Evolutionary conservation across 2,888 invertebrate genomes (phyloP), one percentile per base, ranked within the genome.

Genomic region (Hirtodrosophila histrioides): DNA sequence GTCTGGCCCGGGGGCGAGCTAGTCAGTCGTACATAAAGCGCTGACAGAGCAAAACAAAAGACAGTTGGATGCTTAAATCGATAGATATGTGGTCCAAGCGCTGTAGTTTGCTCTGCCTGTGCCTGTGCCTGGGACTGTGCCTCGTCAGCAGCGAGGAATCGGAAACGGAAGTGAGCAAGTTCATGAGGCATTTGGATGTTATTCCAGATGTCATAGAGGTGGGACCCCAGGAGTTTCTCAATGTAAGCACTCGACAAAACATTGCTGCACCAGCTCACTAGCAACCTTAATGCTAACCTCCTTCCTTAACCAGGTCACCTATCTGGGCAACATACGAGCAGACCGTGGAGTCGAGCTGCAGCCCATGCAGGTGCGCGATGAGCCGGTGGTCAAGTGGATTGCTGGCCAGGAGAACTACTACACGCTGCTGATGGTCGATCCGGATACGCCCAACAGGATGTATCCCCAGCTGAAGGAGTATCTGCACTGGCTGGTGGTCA

Each of bases 401-500:
- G 27, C 83, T 61, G 50, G 58, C 51, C 50, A 61, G 45, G 73
- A 75, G 3, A 57, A 62, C 3, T 89, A 82, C 61, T 88, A 90
- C 40, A 78, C 89, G 1, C 65, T 91, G 17, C 64, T 86, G 7
- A 76, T 90, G 78, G 82, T 89, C 93, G 98, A 98, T 92, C 97
- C 89, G 4, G 98, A 98, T 92, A 97, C 97, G n/a, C 97, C 98
- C 0, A 95, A 95, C 69, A 94, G 97, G 48, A 89, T 93, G 33
- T 93, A 95, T 12, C 97, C 97, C 0, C 95, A 92, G 69, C 95
- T 93, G 90, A 94, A 97, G 55, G 97, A 98, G 91, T 97, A 96
- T 95, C 95, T 96, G 87, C 97, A 98, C 91, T 98, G 97, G 97
- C 92, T 97, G 12, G 95, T 98, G 0, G 95, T 94, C 17, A 97